Evolutionary conservation across 2,888 invertebrate genomes (phyloP).

Genomic region (Leistus spinibarbis): DNA sequence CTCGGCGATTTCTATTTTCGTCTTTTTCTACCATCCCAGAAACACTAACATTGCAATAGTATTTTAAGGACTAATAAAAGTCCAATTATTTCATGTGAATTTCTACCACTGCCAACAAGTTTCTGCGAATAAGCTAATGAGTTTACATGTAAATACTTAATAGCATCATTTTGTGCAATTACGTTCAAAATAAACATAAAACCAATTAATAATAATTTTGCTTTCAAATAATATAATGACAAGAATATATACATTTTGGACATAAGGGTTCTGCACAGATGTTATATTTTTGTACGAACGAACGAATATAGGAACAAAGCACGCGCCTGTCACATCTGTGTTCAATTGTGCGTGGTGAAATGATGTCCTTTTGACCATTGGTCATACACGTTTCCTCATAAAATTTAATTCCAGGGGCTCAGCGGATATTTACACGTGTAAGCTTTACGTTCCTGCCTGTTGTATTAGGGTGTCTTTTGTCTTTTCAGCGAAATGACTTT

Average conservation of each 20-base stretch:
- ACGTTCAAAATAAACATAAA: no score
- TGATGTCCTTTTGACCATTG: slow-evolving; percentile 37
- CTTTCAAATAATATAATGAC: background rate
- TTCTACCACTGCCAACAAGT: no score
- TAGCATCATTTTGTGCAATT: no score
- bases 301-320: background rate
- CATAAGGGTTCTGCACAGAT: background rate
- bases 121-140: no score
- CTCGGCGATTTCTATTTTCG: no score
- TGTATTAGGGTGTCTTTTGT: background rate
- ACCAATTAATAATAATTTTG: background rate
- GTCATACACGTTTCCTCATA: slow-evolving; percentile 37
- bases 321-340: slow-evolving; percentile 13
- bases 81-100: background rate
- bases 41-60: background rate
- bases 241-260: background rate
- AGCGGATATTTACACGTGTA: slow-evolving; percentile 36
- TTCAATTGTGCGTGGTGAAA: slow-evolving; percentile 22
- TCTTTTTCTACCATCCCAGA: background rate
- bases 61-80: no score
- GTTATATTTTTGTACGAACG: background rate
- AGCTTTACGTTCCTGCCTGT: slow-evolving; percentile 14
- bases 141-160: no score
- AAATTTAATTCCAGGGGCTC: slow-evolving; percentile 11
- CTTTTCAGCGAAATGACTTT: background rate